Evolutionary conservation across 2,888 invertebrate species (phyloP).

Genomic region (Ischnura elegans): DNA sequence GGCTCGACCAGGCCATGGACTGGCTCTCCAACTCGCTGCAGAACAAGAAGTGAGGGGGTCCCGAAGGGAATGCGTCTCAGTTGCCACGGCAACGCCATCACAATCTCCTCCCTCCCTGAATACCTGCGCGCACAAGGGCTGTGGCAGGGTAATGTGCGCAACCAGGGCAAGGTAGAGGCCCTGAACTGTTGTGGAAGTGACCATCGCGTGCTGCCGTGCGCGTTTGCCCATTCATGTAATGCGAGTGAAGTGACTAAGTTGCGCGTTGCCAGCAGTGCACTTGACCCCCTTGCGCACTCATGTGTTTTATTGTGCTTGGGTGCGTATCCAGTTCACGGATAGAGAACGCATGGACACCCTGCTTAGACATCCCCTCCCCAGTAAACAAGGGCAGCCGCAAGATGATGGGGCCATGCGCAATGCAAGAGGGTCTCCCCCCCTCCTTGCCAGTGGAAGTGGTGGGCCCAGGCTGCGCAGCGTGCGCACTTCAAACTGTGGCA

Average conservation of each 20-base stretch:
- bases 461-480: background rate
- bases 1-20: slow-evolving; percentile 99
- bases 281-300: too few relatives aligned
- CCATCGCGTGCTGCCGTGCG: background rate
- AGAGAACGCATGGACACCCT: too few relatives aligned
- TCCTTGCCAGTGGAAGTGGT: background rate
- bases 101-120: background rate
- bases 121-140: background rate
- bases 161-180: too few relatives aligned
- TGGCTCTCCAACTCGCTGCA: slow-evolving; percentile 96
- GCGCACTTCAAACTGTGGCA: background rate
- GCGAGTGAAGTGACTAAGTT: too few relatives aligned
- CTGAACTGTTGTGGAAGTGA: background rate
- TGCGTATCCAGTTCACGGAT: too few relatives aligned
- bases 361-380: too few relatives aligned
- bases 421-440: background rate
- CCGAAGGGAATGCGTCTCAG: background rate
- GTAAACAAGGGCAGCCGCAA: too few relatives aligned
- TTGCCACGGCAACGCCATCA: background rate
- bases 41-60: slow-evolving; percentile 88
- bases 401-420: too few relatives aligned
- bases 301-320: too few relatives aligned
- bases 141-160: too few relatives aligned
- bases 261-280: too few relatives aligned
- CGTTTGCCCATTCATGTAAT: background rate